Evolutionary conservation across 30 jellyfish, hydroid and myxozoan genomes (phyloP), one percentile per base, ranked within the genome.

Genomic region (Aurelia aurita): DNA sequence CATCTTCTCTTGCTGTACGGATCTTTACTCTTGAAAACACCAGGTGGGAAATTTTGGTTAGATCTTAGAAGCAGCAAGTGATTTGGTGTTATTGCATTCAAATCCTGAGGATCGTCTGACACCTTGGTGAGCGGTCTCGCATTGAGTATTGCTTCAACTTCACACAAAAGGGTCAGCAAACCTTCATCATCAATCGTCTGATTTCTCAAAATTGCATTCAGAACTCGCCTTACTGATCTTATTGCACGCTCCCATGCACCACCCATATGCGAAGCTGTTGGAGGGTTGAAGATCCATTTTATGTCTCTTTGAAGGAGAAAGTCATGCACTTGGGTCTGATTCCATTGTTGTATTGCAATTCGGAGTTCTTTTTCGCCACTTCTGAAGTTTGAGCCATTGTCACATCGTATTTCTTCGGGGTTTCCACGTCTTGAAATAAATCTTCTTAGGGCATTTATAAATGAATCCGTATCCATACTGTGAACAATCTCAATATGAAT

Each of bases 401-500:
- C 84, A 2, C 75, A 74, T 18, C 75, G 20, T 13, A 74, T 54
- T 49, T 26, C 60, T 16, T 58, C 44, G 14, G 75, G 62, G 14
- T 5, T 31, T 26, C 87, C 75, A 49, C 77, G 57, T 74, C 87
- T 74, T 51, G 87, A 31, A 12, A 54, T 74, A 34, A 74, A 74
- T 45, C 87, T 21, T 55, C 87, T 74, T 28, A 74, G 18, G 20
- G 87, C 64, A 58, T 57, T 27, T 27, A 54, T 58, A 46, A 58
- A 77, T 2, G 85, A 59, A 26, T 77, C 79, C 11, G 79, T 77
- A 53, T 60, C 78, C 75, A 79, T 27, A 58, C 84, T 68, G 71
- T 72, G 80, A 28, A 53, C 25, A 11, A 84, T 63, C 55, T 84
- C 94, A 18, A 84, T 58, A 60, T 84, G 88, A 20, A 84, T 71